A percentile compares a stretch with the other conserved stretches of the same genome.
Evolutionary conservation across 2,113 vertebrate genomes (phyloP).

Genomic region (Galbula dea): DNA sequence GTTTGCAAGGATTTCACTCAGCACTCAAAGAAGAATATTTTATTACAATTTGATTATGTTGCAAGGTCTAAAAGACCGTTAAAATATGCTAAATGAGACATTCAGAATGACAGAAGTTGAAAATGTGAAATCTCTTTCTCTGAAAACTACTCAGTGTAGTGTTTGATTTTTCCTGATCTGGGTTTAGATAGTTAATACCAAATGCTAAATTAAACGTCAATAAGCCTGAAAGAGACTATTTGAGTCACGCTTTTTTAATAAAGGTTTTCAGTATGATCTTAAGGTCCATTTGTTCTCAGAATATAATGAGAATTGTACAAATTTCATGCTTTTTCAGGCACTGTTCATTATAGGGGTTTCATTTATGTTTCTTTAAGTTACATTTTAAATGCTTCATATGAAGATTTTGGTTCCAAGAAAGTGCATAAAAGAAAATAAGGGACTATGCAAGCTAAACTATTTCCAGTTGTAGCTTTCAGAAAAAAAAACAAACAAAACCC

Average conservation of each 20-base stretch:
- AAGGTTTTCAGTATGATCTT: neutral
- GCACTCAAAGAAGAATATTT: neutral
- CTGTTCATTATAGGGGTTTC: neutral
- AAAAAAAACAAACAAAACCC: neutral
- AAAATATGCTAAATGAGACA: slow-evolving; percentile 6
- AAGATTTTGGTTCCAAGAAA: neutral
- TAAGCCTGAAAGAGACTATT: slow-evolving; percentile 30
- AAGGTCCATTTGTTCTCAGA: slow-evolving; percentile 1
- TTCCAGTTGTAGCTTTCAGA: neutral
- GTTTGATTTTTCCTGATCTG: slow-evolving; percentile 1
- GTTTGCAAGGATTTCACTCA: neutral
- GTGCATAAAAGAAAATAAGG: neutral
- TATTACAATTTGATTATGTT: neutral
- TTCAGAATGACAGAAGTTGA: neutral
- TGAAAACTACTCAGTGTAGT: slow-evolving; percentile 7
- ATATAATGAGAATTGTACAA: slow-evolving; percentile 3
- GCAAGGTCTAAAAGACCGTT: neutral
- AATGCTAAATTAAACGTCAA: slow-evolving; percentile 27
- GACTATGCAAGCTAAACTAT: neutral
- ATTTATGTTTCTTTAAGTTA: neutral
- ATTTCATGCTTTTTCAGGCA: neutral
- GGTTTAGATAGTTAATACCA: slow-evolving; percentile 1
- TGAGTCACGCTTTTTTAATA: slow-evolving; percentile 20
- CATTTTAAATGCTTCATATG: neutral
- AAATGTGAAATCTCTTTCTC: neutral